Evolutionary conservation across 1,140 invertebrate genomes (phyloP).

Genomic region (Drosophila kurseongensis): DNA sequence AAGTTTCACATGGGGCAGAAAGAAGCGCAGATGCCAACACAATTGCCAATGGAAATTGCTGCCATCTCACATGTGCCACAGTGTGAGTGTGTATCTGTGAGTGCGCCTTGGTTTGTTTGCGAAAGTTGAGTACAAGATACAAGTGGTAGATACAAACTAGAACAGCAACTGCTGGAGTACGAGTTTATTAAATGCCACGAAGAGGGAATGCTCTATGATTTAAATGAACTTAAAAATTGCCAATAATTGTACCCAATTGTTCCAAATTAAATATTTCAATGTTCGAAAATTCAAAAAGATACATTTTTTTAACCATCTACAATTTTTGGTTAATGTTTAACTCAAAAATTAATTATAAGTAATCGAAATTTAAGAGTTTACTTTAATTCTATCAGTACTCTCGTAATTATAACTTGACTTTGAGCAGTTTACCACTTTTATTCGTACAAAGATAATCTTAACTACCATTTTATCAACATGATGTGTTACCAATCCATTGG

Average conservation of each 20-base stretch:
- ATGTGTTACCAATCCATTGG: not conserved
- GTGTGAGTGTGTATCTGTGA: conserved; percentile 37
- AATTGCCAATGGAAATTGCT: conserved; percentile 72
- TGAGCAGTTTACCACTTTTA: too few species aligned
- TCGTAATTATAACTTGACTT: too few species aligned
- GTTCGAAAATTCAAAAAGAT: too few species aligned
- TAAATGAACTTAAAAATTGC: not conserved
- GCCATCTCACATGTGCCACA: conserved; percentile 23
- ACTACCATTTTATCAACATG: too few species aligned
- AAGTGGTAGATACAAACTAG: conserved; percentile 81
- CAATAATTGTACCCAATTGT: too few species aligned
- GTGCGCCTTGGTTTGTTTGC: conserved; percentile 32
- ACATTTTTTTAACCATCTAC: too few species aligned
- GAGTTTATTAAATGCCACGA: conserved; percentile 1
- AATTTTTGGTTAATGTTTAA: too few species aligned
- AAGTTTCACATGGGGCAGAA: conserved; percentile 69
- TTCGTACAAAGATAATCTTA: too few species aligned
- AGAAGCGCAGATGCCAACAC: conserved; percentile 47
- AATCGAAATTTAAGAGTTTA: too few species aligned
- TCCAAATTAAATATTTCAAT: too few species aligned
- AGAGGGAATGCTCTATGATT: conserved; percentile 16
- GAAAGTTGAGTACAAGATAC: conserved; percentile 75
- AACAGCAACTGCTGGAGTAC: conserved; percentile 51
- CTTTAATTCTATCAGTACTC: too few species aligned
- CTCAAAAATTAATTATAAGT: too few species aligned